A percentile compares a stretch with the other conserved stretches of the same genome.
These are phyloP conservation scores for Phortica okadai DNA, from an alignment of 2,888 invertebrate species.

Conservation along the genomic window DNA sequence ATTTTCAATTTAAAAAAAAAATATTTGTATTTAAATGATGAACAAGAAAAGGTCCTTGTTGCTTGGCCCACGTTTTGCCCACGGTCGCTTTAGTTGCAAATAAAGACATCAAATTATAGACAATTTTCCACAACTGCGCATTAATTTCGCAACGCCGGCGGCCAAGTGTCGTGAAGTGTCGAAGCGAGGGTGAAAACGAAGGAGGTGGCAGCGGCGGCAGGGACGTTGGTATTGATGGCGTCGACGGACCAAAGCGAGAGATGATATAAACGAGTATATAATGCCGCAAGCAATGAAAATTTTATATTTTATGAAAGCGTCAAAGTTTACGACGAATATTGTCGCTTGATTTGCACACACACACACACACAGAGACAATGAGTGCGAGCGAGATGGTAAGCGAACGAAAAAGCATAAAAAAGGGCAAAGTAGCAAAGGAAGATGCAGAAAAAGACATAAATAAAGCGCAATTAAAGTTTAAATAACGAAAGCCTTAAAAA, in stretches of 20 bases:
- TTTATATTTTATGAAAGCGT: conserved; percentile 61
- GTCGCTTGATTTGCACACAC: background rate
- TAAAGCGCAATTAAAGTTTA: background rate
- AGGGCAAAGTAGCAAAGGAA: conserved; percentile 1
- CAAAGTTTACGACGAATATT: conserved; percentile 54
- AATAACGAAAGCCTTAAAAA: background rate
- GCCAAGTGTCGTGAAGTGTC: background rate
- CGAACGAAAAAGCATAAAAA: background rate
- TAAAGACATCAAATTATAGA: conserved; percentile 19
- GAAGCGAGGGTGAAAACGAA: background rate
- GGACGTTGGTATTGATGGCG: background rate
- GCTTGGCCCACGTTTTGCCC: background rate
- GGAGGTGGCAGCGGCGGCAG: background rate
- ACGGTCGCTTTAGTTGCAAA: background rate
- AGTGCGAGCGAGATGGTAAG: background rate
- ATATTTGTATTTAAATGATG: no score
- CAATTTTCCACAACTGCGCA: background rate
- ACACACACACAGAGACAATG: background rate
- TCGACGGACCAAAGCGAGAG: background rate
- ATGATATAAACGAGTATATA: conserved; percentile 1
- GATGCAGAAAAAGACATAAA: background rate
- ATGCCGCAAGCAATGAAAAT: conserved; percentile 53
- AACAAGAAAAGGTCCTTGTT: background rate
- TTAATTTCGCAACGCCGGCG: background rate
- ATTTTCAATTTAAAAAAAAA: no score